phyloP scores from a whole-genome alignment of 2,113 vertebrate genomes.

The Suricata suricatta region DNA sequence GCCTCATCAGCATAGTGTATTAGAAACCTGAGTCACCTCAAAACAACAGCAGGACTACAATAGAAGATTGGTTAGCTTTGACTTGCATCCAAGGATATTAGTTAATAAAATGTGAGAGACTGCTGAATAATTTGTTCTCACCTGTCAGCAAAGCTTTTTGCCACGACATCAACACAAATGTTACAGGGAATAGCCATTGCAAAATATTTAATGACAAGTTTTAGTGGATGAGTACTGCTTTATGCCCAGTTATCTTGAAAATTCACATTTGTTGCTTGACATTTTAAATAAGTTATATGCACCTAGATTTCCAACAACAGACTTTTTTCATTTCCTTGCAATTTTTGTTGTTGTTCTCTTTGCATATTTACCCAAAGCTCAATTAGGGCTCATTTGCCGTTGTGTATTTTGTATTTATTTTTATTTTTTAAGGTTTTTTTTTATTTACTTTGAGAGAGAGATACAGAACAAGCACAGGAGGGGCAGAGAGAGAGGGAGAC shows the following conservation, averaged over 20 bases:
- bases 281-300: background rate
- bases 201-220: background rate
- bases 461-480: too few relatives aligned
- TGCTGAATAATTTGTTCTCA: background rate
- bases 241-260: background rate
- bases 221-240: background rate
- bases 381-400: background rate
- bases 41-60: background rate
- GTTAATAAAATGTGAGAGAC: background rate
- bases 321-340: background rate
- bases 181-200: background rate
- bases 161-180: background rate
- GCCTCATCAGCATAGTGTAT: background rate
- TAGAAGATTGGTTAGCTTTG: background rate
- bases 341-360: background rate
- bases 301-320: background rate
- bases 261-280: background rate
- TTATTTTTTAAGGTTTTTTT: too few relatives aligned
- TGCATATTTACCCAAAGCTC: background rate
- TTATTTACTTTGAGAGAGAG: too few relatives aligned
- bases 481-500: too few relatives aligned
- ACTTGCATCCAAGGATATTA: background rate
- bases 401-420: background rate
- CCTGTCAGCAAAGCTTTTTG: background rate
- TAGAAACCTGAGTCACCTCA: background rate